Base-by-base conservation (phyloP, 2,113 vertebrate genomes). In the Syngnathus floridae region DNA sequence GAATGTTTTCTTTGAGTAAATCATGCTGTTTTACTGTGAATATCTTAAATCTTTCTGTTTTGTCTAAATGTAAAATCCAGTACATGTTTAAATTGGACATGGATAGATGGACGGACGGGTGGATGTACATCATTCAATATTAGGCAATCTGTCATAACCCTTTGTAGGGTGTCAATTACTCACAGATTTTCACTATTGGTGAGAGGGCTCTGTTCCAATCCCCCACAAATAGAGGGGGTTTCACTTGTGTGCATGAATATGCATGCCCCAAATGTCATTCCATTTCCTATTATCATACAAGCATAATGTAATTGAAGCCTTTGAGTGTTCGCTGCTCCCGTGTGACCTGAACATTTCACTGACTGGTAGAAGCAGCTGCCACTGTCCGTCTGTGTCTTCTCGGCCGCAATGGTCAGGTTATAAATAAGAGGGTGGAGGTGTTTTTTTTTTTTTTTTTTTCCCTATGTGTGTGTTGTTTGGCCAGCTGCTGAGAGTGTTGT, bases 381-480 rank as follows among this genome's bases (percentile, higher is more conserved):
- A 72, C 81, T 76, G 81, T 77, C 84, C 56, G 78, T 87, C 84
- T 73, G 64, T 21, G 65, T 79, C 81, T 79, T 73, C 79, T 60
- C 78, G 31, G 31, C 78, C 74, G 78, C 76, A 77, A 75, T 75
- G 46, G 62, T 49, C 49, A 80, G 69, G 86, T 83, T 87, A 89
- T 85, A 89, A 89, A 89, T 89, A 89, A 87, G 81, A 80, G 67
- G 49, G 66, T 71, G 45, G 69, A 75, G 73, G 58, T 31, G 22
- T 1, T 5, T 55, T 10, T 31, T 13, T 12, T 70, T 81, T 78
- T 73, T 21, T 21, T 41, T 72, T 79, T 77, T 71, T 57, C 22
- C 40, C 31, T 26, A 67, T 62, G 73, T 67, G 67, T 70, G 76
- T 79, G 76, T 84, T 84, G 86, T 89, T 87, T 82, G 74, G 82